phyloP scores from a whole-genome alignment of 2,113 vertebrate genomes.

The Entomyzon cyanotis region DNA sequence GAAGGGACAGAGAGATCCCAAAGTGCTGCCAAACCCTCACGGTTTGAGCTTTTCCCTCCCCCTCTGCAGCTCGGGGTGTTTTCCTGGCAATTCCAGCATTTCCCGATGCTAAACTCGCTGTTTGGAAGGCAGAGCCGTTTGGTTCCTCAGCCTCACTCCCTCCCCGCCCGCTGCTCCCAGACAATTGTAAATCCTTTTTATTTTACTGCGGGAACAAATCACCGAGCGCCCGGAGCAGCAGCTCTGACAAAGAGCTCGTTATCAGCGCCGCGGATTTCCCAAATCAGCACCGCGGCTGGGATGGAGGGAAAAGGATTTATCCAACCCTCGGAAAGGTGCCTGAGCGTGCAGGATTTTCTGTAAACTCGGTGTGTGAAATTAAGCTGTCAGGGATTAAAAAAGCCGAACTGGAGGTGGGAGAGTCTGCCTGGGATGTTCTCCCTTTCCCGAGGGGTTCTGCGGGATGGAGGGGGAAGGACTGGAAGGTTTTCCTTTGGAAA shows the following conservation, averaged over 20 bases:
- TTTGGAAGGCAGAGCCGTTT: neutral
- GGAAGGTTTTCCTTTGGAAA: no score
- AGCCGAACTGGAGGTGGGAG: rapidly evolving
- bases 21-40: rapidly evolving
- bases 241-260: neutral
- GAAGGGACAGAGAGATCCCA: no score
- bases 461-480: neutral
- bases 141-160: neutral
- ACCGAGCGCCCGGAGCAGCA: neutral
- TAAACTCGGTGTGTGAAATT: neutral
- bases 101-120: rapidly evolving
- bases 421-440: rapidly evolving
- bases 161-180: neutral
- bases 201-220: neutral
- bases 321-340: neutral
- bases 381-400: rapidly evolving
- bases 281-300: neutral
- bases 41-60: neutral
- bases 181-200: neutral
- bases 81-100: neutral
- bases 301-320: neutral
- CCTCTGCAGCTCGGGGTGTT: neutral
- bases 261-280: neutral
- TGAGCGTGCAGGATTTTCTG: neutral
- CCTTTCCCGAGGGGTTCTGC: neutral